Conservation (phyloP, 2,797 vertebrate genomes). For the Tachyglossus aculeatus region DNA sequence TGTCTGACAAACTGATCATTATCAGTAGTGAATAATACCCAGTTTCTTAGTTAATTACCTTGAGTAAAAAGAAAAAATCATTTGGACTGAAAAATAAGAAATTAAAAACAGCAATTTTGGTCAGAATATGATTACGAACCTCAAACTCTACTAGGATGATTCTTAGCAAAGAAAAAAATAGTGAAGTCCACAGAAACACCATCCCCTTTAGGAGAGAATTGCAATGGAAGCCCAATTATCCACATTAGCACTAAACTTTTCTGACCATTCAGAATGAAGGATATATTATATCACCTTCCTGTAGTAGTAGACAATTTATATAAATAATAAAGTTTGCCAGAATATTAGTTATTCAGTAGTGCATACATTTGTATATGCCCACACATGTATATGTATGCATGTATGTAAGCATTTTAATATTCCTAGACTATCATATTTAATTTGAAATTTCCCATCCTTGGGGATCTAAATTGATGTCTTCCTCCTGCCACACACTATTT, state of each 20-base stretch:
- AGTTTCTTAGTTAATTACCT: slow-evolving; percentile 59
- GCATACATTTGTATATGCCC: too few species aligned
- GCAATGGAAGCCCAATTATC: background rate
- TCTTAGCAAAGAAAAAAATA: slow-evolving; percentile 1
- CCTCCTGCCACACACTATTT: too few species aligned
- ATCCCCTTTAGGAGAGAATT: slow-evolving; percentile 5
- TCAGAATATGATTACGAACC: slow-evolving; percentile 45
- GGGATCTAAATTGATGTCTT: too few species aligned
- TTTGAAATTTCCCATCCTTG: too few species aligned
- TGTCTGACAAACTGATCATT: slow-evolving; percentile 67
- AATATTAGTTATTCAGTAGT: too few species aligned
- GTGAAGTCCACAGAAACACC: background rate
- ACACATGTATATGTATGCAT: too few species aligned
- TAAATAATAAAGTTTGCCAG: background rate
- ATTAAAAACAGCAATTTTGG: slow-evolving; percentile 35
- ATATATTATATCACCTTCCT: slow-evolving; percentile 7
- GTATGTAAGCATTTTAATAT: too few species aligned
- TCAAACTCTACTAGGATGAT: background rate
- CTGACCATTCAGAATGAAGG: slow-evolving; percentile 37
- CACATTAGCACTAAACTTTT: slow-evolving; percentile 4
- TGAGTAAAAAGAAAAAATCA: slow-evolving; percentile 28
- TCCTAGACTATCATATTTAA: too few species aligned
- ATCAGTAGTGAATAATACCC: slow-evolving; percentile 66
- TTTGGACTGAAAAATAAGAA: slow-evolving; percentile 48
- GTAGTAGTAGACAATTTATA: background rate